Conservation (phyloP, 2,797 vertebrate species). For the Galaxias olidus region DNA sequence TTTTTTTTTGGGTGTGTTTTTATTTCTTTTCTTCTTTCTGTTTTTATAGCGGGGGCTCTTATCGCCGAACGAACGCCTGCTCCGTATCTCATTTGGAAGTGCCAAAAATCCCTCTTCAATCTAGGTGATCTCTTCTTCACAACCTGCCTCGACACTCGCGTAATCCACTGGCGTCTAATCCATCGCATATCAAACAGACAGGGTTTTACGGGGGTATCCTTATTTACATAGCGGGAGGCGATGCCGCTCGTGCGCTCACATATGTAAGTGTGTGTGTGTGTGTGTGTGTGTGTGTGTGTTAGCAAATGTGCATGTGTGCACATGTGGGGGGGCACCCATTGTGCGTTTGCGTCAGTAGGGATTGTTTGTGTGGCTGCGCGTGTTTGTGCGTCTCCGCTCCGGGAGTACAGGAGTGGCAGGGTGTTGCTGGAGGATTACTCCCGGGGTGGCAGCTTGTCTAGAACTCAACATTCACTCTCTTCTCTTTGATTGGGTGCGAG, state of each 20-base stretch:
- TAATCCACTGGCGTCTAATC: conserved; percentile 71
- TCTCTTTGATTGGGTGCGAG: conserved; percentile 49
- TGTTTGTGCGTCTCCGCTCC: conserved; percentile 29
- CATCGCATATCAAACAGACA: conserved; percentile 48
- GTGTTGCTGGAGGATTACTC: conserved; percentile 68
- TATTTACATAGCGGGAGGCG: conserved; percentile 37
- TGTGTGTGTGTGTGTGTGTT: conserved; percentile 15
- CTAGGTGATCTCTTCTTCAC: conserved; percentile 71
- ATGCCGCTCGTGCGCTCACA: conserved; percentile 1
- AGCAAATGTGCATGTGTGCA: neutral
- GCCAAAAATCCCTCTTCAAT: conserved; percentile 68
- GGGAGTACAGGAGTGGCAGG: conserved; percentile 43
- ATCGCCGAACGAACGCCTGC: conserved; percentile 54
- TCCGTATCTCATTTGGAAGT: conserved; percentile 72
- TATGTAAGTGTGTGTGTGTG: conserved; percentile 14
- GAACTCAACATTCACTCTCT: conserved; percentile 54
- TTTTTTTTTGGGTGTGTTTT: no score
- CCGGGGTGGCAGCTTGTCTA: conserved; percentile 63
- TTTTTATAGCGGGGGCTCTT: conserved; percentile 56
- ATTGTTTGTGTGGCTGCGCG: neutral
- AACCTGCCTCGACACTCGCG: conserved; percentile 56
- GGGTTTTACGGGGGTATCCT: conserved; percentile 27
- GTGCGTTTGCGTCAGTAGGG: neutral
- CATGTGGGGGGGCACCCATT: conserved; percentile 13
- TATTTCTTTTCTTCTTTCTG: no score